Percentiles rank a stretch among this genome's conserved stretches.
Conservation (phyloP, 2,888 invertebrate genomes). For the Crossocerus cetratus region DNA sequence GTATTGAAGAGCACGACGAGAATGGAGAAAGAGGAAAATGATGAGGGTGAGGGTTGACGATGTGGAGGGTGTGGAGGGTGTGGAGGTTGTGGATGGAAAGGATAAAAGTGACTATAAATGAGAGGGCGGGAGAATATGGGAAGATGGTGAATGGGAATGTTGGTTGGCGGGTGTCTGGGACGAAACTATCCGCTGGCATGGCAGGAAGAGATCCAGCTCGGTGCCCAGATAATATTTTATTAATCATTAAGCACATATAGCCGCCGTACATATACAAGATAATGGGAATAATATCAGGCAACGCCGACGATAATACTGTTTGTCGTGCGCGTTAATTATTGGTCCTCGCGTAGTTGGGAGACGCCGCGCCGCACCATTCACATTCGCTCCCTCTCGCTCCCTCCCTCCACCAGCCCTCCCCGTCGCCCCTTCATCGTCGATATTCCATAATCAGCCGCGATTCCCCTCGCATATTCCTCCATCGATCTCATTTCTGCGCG, state of each 20-base stretch:
- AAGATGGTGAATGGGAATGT: too few relatives aligned
- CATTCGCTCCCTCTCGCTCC: background rate
- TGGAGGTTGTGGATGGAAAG: too few relatives aligned
- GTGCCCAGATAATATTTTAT: constrained; percentile 71
- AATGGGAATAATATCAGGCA: constrained; percentile 72
- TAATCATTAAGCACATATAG: constrained; percentile 73
- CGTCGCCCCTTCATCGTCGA: background rate
- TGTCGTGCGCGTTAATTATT: constrained; percentile 66
- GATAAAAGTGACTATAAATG: too few relatives aligned
- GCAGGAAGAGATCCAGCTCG: constrained; percentile 62
- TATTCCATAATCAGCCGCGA: background rate
- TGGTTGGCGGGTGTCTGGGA: constrained; percentile 56
- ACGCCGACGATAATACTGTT: constrained; percentile 68
- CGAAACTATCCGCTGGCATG: constrained; percentile 66
- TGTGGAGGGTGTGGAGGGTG: too few relatives aligned
- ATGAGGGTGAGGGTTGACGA: too few relatives aligned
- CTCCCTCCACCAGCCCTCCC: background rate
- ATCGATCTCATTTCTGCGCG: too few relatives aligned
- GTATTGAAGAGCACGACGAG: too few relatives aligned
- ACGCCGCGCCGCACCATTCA: constrained; percentile 1
- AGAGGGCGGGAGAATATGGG: too few relatives aligned
- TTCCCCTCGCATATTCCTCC: background rate
- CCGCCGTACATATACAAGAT: constrained; percentile 68
- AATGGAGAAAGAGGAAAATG: too few relatives aligned
- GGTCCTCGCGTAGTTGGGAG: constrained; percentile 39